Evolutionary conservation across 2,797 vertebrate species (phyloP).

Genomic region (Columba guinea): DNA sequence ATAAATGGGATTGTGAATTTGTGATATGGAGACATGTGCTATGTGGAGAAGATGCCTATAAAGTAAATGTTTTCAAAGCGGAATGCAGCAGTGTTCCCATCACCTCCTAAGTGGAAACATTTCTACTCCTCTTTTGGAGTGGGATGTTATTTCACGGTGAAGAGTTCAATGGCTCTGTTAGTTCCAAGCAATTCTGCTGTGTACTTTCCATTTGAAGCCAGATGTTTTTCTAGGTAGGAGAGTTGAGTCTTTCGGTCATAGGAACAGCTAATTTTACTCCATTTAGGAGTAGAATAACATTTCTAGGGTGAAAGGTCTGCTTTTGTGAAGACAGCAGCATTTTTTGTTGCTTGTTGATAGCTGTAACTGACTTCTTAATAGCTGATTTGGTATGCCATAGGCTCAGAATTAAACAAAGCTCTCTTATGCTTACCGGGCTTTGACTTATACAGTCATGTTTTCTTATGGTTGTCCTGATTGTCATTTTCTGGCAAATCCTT

Average conservation of each 20-base stretch:
- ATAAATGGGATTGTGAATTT: neutral
- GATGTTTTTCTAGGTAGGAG: neutral
- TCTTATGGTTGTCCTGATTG: conserved; percentile 92
- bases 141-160: neutral
- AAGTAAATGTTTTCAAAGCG: neutral
- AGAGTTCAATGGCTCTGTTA: neutral
- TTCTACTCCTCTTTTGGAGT: neutral
- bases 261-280: neutral
- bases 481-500: conserved; percentile 93
- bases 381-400: neutral
- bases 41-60: neutral
- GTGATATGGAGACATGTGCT: neutral
- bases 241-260: neutral
- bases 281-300: neutral
- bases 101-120: neutral
- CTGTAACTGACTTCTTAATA: neutral
- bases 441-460: conserved; percentile 96
- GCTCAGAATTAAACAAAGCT: neutral
- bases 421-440: conserved; percentile 84
- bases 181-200: neutral
- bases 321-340: neutral
- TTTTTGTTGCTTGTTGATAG: neutral
- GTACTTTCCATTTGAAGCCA: neutral
- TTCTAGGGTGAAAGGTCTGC: neutral
- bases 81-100: neutral